Evolutionary conservation across 2,113 vertebrate species (phyloP), one percentile per base, ranked within the genome.

Genomic region (Lota lota): DNA sequence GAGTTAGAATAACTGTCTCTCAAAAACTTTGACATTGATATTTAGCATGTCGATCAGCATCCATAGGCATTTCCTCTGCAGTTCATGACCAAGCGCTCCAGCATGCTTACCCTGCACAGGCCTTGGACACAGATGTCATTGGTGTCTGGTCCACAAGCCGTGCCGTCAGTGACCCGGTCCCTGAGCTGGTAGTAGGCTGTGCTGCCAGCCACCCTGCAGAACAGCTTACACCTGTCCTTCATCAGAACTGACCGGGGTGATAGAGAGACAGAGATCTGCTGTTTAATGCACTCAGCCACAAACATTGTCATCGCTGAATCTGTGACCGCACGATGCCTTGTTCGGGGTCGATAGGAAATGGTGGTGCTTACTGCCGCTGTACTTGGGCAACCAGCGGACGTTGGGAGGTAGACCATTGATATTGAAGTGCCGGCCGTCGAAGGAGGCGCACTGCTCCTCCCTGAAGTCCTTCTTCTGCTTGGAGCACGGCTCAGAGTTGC

Each of bases 91-190:
- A 59, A 28, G 36, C 18, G 47, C 22, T 10, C 21, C 1, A 0
- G 53, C 63, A 47, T 14, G 12, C 82, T 93, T 79, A 98, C 97
- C 93, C 97, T 92, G 89, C 97, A 99, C 47, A 99, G 94, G 80
- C 97, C 97, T 87, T 99, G 97, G 62, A 99, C 97, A 11, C 97
- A 99, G 92, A 99, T 96, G 84, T 99, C 97, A 0, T 94, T 97
- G 1, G 96, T 99, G 79, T 98, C 95, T 0, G 96, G 97, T 77
- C 96, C 94, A 2, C 97, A 99, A 0, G 95, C 94, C 0, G 97
- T 99, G n/a, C 97, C 97, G 0, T 99, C 97, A 1, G 92, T 91
- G 79, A 98, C 97, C 22, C 95, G 91, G 86, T 99, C 97, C 89
- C 95, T 95, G 89, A 99, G 97, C 83, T 99, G 97, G 84, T 99